phyloP scores from a whole-genome alignment of 2,113 vertebrate genomes.

The Alethe diademata region DNA sequence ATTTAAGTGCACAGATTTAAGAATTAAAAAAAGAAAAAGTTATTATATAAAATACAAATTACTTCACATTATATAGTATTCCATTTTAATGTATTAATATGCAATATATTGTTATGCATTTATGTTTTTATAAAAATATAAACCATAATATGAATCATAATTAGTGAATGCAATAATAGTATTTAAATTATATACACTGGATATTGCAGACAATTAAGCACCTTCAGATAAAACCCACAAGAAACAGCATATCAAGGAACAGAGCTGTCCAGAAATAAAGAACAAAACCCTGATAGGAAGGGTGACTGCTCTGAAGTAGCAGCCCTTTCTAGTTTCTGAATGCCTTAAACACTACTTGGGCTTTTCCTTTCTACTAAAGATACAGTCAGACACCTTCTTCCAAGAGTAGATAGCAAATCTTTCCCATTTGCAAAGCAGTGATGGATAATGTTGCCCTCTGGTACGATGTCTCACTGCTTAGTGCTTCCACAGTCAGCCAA shows the following conservation, averaged over 20 bases:
- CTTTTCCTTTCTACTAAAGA: background rate
- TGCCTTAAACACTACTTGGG: background rate
- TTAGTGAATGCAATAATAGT: background rate
- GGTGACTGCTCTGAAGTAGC: background rate
- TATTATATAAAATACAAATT: background rate
- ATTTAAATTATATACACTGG: background rate
- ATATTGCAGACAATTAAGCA: background rate
- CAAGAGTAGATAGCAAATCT: fast-evolving
- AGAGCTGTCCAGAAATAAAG: background rate
- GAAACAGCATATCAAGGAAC: background rate
- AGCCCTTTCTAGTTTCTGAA: background rate
- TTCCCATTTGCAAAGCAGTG: background rate
- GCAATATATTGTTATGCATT: background rate
- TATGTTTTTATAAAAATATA: background rate
- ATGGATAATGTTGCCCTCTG: background rate
- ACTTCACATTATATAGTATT: background rate
- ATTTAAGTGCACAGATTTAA: background rate
- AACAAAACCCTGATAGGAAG: background rate
- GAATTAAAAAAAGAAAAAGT: background rate
- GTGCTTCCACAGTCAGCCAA: background rate
- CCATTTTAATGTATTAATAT: background rate
- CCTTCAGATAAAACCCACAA: fast-evolving
- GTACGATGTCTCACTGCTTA: background rate
- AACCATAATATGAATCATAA: background rate
- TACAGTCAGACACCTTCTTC: background rate